A percentile compares a stretch with the other conserved stretches of the same genome.
These are phyloP conservation scores for Brenthis hecate DNA, from an alignment of 2,888 invertebrate genomes.

Conservation along the genomic window DNA sequence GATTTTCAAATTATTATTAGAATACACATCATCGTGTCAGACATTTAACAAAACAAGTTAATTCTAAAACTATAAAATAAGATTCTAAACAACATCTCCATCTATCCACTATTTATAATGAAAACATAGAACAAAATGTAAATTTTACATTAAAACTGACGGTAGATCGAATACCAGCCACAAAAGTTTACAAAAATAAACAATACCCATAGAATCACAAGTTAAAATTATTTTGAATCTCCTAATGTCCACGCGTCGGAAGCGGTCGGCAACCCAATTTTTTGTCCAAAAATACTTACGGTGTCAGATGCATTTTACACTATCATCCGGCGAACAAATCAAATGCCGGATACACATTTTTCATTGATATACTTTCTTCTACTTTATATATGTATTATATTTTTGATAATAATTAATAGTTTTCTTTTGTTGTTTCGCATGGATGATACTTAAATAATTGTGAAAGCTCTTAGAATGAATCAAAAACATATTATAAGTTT, in stretches of 20 bases:
- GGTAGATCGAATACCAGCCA: constrained; percentile 14
- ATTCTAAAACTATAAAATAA: too few species aligned
- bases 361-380: constrained; percentile 17
- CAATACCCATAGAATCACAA: constrained; percentile 12
- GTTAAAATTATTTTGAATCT: constrained; percentile 9
- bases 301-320: constrained; percentile 53
- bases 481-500: too few species aligned
- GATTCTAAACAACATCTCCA: too few species aligned
- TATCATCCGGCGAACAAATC: constrained; percentile 37
- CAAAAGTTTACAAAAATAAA: constrained; percentile 31
- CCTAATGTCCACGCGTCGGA: constrained; percentile 13
- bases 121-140: too few species aligned
- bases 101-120: too few species aligned
- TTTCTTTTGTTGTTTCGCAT: not conserved
- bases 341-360: constrained; percentile 33
- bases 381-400: not conserved
- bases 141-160: too few species aligned
- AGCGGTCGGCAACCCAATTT: constrained; percentile 54
- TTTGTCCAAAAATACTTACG: constrained; percentile 59
- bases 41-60: too few species aligned
- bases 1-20: too few species aligned
- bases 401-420: not conserved
- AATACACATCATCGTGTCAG: too few species aligned
- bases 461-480: too few species aligned
- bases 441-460: too few species aligned